Percentiles rank a stretch among this genome's conserved stretches.
These are phyloP conservation scores for Theristicus caerulescens DNA, from an alignment of 2,113 vertebrate genomes.

Conservation along the genomic window DNA sequence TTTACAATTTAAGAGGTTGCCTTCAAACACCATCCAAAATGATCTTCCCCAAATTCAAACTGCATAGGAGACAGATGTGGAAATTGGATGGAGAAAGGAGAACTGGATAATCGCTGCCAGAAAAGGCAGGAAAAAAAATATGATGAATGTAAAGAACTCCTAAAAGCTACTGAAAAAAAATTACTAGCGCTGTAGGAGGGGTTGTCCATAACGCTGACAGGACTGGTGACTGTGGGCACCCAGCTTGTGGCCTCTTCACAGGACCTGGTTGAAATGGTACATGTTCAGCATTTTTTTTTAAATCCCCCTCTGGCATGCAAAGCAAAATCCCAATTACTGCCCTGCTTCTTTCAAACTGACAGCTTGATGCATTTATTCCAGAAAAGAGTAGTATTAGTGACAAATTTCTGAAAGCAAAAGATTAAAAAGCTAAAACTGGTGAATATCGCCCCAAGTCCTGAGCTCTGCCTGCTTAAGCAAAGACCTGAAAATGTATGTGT, in stretches of 20 bases:
- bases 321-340: not conserved
- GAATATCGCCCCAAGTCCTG: slow-evolving; percentile 64
- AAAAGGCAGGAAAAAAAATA: not conserved
- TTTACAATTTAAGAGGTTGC: slow-evolving; percentile 7
- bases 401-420: not conserved
- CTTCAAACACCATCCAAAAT: not conserved
- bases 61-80: not conserved
- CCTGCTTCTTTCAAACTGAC: not conserved
- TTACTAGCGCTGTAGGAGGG: not conserved
- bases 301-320: not conserved
- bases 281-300: not conserved
- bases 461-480: slow-evolving; percentile 55
- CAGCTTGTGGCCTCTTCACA: not conserved
- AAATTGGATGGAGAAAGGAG: not conserved
- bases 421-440: not conserved
- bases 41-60: not conserved
- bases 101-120: not conserved
- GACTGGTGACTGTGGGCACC: not conserved
- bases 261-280: not conserved
- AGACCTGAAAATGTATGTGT: slow-evolving; percentile 54
- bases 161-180: not conserved
- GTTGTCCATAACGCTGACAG: not conserved
- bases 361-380: not conserved
- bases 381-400: not conserved
- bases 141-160: not conserved